Base-by-base conservation (phyloP, 2,888 invertebrate genomes). In the Nephrocerus scutellatus region DNA sequence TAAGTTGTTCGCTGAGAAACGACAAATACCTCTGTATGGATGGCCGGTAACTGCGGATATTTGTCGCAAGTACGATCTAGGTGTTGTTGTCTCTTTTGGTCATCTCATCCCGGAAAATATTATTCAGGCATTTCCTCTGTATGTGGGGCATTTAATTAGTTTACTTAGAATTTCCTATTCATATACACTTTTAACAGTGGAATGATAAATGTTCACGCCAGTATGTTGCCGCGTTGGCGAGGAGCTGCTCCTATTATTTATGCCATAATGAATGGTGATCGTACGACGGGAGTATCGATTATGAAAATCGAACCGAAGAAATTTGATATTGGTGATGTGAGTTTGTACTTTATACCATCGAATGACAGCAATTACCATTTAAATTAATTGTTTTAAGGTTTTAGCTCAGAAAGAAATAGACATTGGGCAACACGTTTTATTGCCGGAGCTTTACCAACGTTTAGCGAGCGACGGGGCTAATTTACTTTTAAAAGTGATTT, bases 1-100 rank as follows among this genome's bases (percentile, higher is more conserved):
- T 4, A 72, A 75, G 41, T 72, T 74, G 43, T 91, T 79, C 73
- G 84, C 89, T 1, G 55, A 57, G 9, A 59, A 68, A 16, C 54
- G 74, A 14, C 70, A 80, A 53, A 70, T 76, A 22, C 69, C 88
- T 15, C 58, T 81, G 13, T 72, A 80, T 50, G 60, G 72, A 43
- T 92, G 90, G 90, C 82, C 82, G 3, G 60, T 74, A 33, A 50
- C 67, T 19, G 48, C 63, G 24, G 55, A 73, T 24, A 48, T 58
- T 7, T 54, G 70, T 34, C 58, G 43, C 3, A 20, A 63, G 10
- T 92, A 82, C 71, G 83, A 95, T 60, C 68, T 95, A 43, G 95
- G 95, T 5, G 70, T 95, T 32, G 86, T 96, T 19, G 91, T 88
- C 2, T 93, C 95, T 0, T 96, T 96, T 74, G 95, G 96, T 0